A percentile compares a stretch with the other conserved stretches of the same genome.
Evolutionary conservation across 2,113 vertebrate genomes (phyloP).

Genomic region (Pao palembangensis): DNA sequence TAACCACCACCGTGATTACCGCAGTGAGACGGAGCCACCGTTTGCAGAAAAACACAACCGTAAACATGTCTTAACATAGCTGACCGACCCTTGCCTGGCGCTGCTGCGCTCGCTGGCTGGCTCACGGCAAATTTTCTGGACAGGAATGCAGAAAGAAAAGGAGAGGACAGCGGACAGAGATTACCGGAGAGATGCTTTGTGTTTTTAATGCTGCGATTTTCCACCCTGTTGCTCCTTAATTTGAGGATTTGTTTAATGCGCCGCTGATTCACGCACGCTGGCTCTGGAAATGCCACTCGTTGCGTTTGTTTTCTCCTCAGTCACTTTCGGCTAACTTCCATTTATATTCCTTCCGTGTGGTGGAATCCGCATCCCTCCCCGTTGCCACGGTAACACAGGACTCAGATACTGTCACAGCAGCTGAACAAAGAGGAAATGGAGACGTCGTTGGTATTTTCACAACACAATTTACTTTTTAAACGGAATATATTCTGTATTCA

Average conservation of each 20-base stretch:
- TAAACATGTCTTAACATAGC: slow-evolving; percentile 54
- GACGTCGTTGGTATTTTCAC: too few relatives aligned
- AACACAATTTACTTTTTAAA: too few relatives aligned
- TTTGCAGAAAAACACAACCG: slow-evolving; percentile 55
- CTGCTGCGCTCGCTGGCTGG: too few relatives aligned
- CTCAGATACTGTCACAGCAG: not conserved
- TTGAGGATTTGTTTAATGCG: slow-evolving; percentile 59
- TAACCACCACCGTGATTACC: slow-evolving; percentile 53
- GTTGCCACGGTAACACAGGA: not conserved
- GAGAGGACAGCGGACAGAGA: too few relatives aligned
- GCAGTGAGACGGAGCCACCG: slow-evolving; percentile 46
- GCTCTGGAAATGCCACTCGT: slow-evolving; percentile 69
- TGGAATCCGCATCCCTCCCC: not conserved
- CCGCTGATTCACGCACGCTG: slow-evolving; percentile 69
- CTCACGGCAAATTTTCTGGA: too few relatives aligned
- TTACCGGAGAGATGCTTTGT: slow-evolving; percentile 3
- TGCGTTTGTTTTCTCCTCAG: slow-evolving; percentile 46
- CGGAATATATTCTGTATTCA: too few relatives aligned
- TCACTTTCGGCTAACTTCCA: slow-evolving; percentile 13
- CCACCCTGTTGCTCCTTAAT: slow-evolving; percentile 56
- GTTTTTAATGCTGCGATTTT: slow-evolving; percentile 52
- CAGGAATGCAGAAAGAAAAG: too few relatives aligned
- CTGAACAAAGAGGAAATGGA: too few relatives aligned
- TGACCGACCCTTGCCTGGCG: slow-evolving; percentile 35
- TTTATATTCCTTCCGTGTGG: slow-evolving; percentile 5